Evolutionary conservation across 2,113 vertebrate species (phyloP).

Genomic region (Bos javanicus): DNA sequence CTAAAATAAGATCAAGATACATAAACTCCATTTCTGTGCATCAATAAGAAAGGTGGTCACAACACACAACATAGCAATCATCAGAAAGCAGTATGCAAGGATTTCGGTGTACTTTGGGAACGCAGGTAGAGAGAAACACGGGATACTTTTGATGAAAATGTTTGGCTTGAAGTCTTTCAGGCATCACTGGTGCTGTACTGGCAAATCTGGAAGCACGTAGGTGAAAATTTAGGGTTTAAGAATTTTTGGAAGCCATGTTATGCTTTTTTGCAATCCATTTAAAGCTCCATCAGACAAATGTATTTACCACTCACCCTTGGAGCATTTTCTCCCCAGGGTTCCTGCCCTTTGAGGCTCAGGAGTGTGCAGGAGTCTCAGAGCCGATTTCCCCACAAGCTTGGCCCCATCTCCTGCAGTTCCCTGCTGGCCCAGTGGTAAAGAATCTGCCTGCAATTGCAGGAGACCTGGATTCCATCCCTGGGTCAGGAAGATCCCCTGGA

Average conservation of each 20-base stretch:
- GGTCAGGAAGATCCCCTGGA: background rate
- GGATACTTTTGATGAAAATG: background rate
- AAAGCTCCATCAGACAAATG: background rate
- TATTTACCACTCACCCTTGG: background rate
- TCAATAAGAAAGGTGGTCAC: background rate
- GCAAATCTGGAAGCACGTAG: background rate
- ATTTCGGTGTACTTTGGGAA: background rate
- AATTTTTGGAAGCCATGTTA: background rate
- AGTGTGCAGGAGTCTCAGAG: background rate
- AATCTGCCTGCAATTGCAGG: background rate
- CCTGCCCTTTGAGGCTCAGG: background rate
- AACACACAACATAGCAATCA: background rate
- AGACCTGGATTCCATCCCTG: background rate
- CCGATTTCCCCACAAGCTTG: rapidly evolving
- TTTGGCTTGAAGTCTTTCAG: background rate
- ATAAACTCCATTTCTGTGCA: background rate
- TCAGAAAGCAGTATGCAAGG: background rate
- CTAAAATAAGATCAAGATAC: background rate
- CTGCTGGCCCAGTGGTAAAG: background rate
- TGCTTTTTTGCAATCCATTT: background rate
- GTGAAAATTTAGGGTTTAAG: background rate
- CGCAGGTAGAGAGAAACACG: background rate
- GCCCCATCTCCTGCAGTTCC: background rate
- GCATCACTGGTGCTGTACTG: background rate
- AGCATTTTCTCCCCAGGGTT: background rate